Evolutionary conservation across 2,797 vertebrate species (phyloP).

Genomic region (Propithecus deckenii): DNA sequence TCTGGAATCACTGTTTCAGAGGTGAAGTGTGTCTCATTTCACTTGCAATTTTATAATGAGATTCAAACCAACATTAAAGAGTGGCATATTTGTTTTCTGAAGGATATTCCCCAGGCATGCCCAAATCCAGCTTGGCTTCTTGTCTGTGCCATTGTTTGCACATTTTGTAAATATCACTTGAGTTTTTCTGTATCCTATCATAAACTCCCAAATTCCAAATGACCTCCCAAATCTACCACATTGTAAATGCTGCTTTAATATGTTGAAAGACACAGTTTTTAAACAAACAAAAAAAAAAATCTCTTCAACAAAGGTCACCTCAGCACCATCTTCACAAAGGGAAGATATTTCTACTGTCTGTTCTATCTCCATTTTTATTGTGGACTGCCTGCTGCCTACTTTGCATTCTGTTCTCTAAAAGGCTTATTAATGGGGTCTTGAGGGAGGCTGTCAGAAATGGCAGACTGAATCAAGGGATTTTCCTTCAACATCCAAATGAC

Average conservation of each 20-base stretch:
- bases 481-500: slow-evolving; percentile 88
- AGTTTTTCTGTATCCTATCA: slow-evolving; percentile 69
- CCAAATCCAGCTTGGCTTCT: slow-evolving; percentile 77
- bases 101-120: slow-evolving; percentile 83
- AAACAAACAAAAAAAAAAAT: slow-evolving; percentile 22
- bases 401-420: slow-evolving; percentile 86
- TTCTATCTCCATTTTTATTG: slow-evolving; percentile 82
- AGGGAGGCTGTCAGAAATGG: slow-evolving; percentile 89
- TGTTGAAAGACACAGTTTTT: slow-evolving; percentile 75
- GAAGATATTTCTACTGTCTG: slow-evolving; percentile 74
- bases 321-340: slow-evolving; percentile 73
- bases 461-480: slow-evolving; percentile 89
- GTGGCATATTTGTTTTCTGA: slow-evolving; percentile 85
- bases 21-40: slow-evolving; percentile 79
- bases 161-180: slow-evolving; percentile 82
- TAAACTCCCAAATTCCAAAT: slow-evolving; percentile 58
- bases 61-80: slow-evolving; percentile 84
- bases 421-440: slow-evolving; percentile 89
- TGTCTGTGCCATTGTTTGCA: slow-evolving; percentile 75
- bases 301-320: slow-evolving; percentile 76
- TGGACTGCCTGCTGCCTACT: slow-evolving; percentile 85
- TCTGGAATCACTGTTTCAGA: slow-evolving; percentile 82
- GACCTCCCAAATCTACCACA: slow-evolving; percentile 50
- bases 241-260: slow-evolving; percentile 63
- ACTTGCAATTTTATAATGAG: slow-evolving; percentile 83